Conservation (phyloP, 2,113 vertebrate genomes). For the Beaufortia kweichowensis region DNA sequence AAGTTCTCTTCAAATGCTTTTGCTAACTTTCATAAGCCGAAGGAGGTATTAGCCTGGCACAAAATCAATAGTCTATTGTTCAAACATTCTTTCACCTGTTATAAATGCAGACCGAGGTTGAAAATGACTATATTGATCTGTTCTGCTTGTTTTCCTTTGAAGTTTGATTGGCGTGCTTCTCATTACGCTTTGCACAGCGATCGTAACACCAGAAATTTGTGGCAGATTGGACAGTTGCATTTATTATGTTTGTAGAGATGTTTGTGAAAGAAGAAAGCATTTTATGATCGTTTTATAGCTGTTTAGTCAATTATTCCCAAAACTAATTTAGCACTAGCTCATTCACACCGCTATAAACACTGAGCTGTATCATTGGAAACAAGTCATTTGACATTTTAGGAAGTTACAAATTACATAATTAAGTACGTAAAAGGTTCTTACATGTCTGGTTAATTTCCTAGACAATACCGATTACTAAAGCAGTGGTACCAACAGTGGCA, state of each 20-base stretch:
- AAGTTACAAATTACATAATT: neutral
- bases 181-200: conserved; percentile 10
- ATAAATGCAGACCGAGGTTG: conserved; percentile 14
- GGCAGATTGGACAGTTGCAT: conserved; percentile 1
- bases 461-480: no score
- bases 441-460: no score
- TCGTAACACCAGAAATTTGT: conserved; percentile 4
- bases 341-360: neutral
- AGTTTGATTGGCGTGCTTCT: conserved; percentile 8
- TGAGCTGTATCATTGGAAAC: neutral
- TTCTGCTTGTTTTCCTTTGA: conserved; percentile 22
- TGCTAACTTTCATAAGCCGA: neutral
- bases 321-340: neutral
- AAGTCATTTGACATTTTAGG: neutral
- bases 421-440: no score
- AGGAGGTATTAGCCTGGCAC: neutral
- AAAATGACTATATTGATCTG: conserved; percentile 16
- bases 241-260: neutral
- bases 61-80: conserved; percentile 37
- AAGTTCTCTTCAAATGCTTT: neutral
- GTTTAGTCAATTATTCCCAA: neutral
- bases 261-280: neutral
- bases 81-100: conserved; percentile 8
- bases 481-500: no score
- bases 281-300: neutral